These are phyloP conservation scores for Lasiommata megera DNA, from an alignment of 2,888 invertebrate genomes.

Conservation along the genomic window DNA sequence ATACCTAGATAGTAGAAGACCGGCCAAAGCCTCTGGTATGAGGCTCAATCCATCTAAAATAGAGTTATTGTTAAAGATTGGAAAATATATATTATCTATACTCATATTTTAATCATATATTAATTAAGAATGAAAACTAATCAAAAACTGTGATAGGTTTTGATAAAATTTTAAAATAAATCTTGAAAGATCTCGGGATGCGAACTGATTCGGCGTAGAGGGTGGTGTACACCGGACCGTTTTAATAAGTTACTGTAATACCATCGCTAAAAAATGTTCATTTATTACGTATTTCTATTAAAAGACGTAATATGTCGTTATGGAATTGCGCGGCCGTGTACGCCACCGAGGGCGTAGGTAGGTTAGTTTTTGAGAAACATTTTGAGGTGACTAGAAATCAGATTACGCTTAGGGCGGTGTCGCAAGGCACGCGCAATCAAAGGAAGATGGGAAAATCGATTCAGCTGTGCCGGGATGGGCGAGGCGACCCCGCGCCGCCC, in stretches of 20 bases:
- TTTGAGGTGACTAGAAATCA: slow-evolving; percentile 54
- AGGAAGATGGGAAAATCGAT: slow-evolving; percentile 58
- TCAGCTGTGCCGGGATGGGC: slow-evolving; percentile 47
- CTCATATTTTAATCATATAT: slow-evolving; percentile 81
- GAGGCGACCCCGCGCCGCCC: slow-evolving; percentile 25
- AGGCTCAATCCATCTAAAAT: slow-evolving; percentile 70
- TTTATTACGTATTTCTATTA: slow-evolving; percentile 20
- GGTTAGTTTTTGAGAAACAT: slow-evolving; percentile 68
- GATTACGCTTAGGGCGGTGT: slow-evolving; percentile 51
- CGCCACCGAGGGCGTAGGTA: slow-evolving; percentile 48
- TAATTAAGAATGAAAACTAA: slow-evolving; percentile 80
- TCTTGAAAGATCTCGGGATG: slow-evolving; percentile 46
- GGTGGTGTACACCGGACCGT: slow-evolving; percentile 30
- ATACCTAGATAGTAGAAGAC: slow-evolving; percentile 26
- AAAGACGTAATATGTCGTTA: slow-evolving; percentile 17
- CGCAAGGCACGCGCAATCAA: slow-evolving; percentile 44
- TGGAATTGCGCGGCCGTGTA: slow-evolving; percentile 30
- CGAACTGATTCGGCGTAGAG: slow-evolving; percentile 32
- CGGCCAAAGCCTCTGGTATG: slow-evolving; percentile 41
- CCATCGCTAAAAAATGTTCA: slow-evolving; percentile 5
- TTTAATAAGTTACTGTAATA: slow-evolving; percentile 11
- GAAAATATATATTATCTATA: slow-evolving; percentile 78
- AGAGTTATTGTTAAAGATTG: slow-evolving; percentile 80
- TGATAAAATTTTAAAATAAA: slow-evolving; percentile 77
- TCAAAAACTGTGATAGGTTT: slow-evolving; percentile 82